These are phyloP conservation scores for Borostomias antarcticus DNA, from an alignment of 2,797 vertebrate genomes.

Conservation along the genomic window DNA sequence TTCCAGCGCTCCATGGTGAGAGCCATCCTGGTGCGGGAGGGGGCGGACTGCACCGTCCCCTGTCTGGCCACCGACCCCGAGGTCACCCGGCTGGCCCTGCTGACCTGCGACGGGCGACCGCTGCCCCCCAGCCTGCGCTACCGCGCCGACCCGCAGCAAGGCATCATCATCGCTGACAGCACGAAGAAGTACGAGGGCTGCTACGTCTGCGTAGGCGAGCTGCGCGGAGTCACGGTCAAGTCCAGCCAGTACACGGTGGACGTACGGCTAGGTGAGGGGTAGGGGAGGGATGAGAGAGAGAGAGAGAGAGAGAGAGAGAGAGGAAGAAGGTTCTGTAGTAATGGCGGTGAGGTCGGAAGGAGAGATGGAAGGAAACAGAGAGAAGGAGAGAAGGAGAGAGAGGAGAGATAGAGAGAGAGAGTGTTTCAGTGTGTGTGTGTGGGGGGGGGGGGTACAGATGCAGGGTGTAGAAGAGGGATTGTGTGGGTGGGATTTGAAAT, in stretches of 20 bases:
- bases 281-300: background rate
- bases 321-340: too few relatives aligned
- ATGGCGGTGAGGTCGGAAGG: background rate
- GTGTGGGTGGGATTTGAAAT: background rate
- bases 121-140: conserved; percentile 79
- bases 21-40: conserved; percentile 76
- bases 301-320: conserved; percentile 12
- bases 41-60: conserved; percentile 80
- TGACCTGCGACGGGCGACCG: conserved; percentile 73
- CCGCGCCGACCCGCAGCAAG: conserved; percentile 77
- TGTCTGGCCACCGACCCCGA: conserved; percentile 89
- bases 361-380: conserved; percentile 31
- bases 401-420: background rate
- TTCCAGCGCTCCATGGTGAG: conserved; percentile 81
- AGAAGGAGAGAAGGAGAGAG: conserved; percentile 26
- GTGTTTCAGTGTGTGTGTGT: background rate
- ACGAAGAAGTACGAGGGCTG: conserved; percentile 84
- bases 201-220: conserved; percentile 81
- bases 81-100: conserved; percentile 76
- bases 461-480: background rate
- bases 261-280: conserved; percentile 84
- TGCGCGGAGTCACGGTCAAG: conserved; percentile 65
- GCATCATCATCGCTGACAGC: conserved; percentile 80
- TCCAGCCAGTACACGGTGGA: conserved; percentile 81
- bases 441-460: background rate